Percentiles rank a stretch among this genome's conserved stretches.
phyloP scores from a whole-genome alignment of 2,797 vertebrate genomes.

The Phataginus tricuspis region DNA sequence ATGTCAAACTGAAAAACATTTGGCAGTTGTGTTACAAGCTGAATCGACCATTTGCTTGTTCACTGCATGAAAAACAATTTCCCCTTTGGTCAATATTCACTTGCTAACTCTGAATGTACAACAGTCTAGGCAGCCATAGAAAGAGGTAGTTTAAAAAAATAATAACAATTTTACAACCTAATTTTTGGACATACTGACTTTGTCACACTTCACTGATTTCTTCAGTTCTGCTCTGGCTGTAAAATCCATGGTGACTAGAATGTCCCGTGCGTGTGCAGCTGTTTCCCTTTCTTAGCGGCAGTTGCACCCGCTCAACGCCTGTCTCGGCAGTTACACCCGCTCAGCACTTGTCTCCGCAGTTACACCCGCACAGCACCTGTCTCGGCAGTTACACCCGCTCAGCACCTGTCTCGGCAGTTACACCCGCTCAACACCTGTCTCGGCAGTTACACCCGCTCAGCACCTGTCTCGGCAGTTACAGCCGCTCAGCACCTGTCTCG shows the following conservation, averaged over 20 bases:
- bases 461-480: neutral
- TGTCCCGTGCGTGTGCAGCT: neutral
- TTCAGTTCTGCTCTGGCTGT: neutral
- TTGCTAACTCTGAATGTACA: neutral
- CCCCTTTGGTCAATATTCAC: neutral
- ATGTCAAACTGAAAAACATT: neutral
- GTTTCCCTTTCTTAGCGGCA: neutral
- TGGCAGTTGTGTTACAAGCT: neutral
- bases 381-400: too few species aligned
- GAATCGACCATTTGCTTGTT: neutral
- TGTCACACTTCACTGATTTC: neutral
- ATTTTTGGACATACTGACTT: neutral
- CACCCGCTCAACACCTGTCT: constrained; percentile 17
- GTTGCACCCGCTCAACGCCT: constrained; percentile 7
- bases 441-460: neutral
- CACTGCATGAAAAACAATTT: neutral
- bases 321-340: neutral
- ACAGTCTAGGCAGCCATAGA: neutral
- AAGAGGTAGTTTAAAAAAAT: neutral
- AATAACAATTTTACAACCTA: neutral
- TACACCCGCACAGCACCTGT: too few species aligned
- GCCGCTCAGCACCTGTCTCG: too few species aligned
- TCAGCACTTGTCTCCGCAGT: constrained; percentile 25
- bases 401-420: constrained; percentile 7
- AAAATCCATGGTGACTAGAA: neutral